phyloP scores from a whole-genome alignment of 1,140 invertebrate species.

The Lucilia sericata region DNA sequence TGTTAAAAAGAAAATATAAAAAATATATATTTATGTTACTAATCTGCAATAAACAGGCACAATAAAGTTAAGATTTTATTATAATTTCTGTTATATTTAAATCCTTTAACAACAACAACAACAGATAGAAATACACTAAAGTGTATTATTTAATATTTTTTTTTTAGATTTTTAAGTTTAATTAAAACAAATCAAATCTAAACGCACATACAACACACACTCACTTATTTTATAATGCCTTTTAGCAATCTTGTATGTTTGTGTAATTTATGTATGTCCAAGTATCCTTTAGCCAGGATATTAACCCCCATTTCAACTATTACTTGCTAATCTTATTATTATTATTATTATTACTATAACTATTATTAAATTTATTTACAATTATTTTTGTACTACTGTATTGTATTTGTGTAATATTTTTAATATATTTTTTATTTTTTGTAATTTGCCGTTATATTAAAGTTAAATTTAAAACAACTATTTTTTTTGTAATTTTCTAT shows the following conservation, averaged over 20 bases:
- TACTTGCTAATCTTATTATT: background rate
- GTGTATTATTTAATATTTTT: background rate
- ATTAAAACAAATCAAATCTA: background rate
- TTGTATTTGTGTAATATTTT: background rate
- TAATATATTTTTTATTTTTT: background rate
- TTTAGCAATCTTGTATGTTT: background rate
- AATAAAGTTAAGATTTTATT: background rate
- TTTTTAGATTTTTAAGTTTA: background rate
- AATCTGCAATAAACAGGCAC: background rate
- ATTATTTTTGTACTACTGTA: background rate
- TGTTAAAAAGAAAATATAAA: no score
- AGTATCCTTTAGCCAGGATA: background rate
- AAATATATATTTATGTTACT: no score
- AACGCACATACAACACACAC: background rate
- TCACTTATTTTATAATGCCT: background rate
- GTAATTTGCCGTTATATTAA: conserved; percentile 1
- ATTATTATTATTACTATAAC: no score
- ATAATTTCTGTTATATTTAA: background rate
- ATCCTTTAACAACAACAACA: no score
- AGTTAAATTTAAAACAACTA: background rate
- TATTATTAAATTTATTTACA: background rate
- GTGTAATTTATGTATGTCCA: background rate
- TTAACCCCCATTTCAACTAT: background rate
- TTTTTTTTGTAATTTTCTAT: conserved; percentile 13
- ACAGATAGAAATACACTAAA: background rate